Percentiles rank a stretch among this genome's conserved stretches.
These are phyloP conservation scores for human (Homo sapiens) DNA, from an alignment of 2,113 vertebrate species.

Conservation along the genomic window GRCh38 chr6:14458501-14459000, in stretches of 20 bases:
- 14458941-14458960: not conserved
- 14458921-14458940: not conserved
- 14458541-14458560: not conserved
- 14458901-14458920: not conserved
- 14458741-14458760: not conserved
- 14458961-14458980: not conserved
- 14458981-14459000: not conserved
- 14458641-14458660: not conserved
- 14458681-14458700: not conserved
- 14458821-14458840: not conserved
- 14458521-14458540: not conserved
- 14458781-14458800: not conserved
- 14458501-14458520: not conserved
- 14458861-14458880: not conserved
- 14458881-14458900: constrained; percentile 3
- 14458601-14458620: not conserved
- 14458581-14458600: not conserved
- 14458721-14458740: not conserved
- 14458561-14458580: not conserved
- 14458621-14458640: not conserved
- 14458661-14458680: not conserved
- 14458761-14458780: not conserved
- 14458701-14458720: not conserved
- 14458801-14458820: not conserved
- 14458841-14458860: not conserved